These are phyloP conservation scores for Dolichoris vasculosae DNA, from an alignment of 1,140 invertebrate species.

Conservation along the genomic window DNA sequence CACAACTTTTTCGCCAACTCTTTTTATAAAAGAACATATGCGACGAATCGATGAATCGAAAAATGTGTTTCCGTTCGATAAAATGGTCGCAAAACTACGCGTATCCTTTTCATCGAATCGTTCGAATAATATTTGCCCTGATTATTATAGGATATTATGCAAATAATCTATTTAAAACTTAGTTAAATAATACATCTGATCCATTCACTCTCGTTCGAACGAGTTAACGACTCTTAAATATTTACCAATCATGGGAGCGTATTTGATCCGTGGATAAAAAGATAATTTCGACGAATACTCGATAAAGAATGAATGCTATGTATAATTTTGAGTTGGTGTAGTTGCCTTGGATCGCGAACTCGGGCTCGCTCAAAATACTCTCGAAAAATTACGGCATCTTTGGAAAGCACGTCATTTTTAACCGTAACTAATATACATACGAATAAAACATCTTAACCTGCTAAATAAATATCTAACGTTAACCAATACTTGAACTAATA, in stretches of 20 bases:
- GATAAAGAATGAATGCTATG: neutral
- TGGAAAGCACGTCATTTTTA: neutral
- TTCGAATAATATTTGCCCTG: neutral
- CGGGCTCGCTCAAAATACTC: neutral
- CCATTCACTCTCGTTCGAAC: neutral
- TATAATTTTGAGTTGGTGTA: neutral
- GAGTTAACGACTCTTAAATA: neutral
- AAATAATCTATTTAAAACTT: neutral
- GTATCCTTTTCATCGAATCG: neutral
- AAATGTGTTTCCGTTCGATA: neutral
- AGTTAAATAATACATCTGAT: neutral
- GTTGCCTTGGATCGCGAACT: no score
- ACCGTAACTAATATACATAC: neutral
- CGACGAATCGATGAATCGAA: no score
- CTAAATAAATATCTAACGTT: neutral
- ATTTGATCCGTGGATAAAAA: neutral
- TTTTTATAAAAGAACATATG: no score
- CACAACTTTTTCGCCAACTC: no score
- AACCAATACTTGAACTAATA: constrained; percentile 4
- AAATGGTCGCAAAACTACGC: neutral
- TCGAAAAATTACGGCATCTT: neutral
- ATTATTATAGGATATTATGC: neutral
- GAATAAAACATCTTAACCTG: neutral
- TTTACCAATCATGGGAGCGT: neutral
- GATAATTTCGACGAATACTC: neutral